Conservation (phyloP, 2,797 vertebrate species). For the Sebastes diploproa region DNA sequence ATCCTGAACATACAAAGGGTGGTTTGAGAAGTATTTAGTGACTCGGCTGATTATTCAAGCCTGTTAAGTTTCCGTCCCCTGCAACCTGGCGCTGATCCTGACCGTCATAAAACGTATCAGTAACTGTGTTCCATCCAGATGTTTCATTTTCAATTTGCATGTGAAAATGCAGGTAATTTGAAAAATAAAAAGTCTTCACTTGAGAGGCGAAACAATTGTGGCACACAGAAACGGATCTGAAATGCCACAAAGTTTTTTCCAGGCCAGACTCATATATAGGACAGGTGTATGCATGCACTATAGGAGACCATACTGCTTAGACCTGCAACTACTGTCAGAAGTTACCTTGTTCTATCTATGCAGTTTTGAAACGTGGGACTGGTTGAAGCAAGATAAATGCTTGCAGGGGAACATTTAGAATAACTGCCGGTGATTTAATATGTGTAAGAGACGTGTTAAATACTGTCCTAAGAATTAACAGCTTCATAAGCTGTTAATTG, state of each 20-base stretch:
- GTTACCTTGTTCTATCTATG: background rate
- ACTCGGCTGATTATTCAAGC: background rate
- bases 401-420: constrained; percentile 28
- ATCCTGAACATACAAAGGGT: background rate
- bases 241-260: background rate
- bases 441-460: constrained; percentile 33
- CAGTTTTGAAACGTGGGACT: constrained; percentile 5
- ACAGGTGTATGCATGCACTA: background rate
- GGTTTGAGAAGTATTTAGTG: background rate
- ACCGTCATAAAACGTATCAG: background rate
- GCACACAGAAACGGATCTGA: background rate
- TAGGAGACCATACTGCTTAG: background rate
- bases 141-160: background rate
- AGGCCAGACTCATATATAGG: background rate
- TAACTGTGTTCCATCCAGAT: background rate
- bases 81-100: background rate
- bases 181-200: background rate
- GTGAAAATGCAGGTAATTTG: background rate
- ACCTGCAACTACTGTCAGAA: background rate
- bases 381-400: constrained; percentile 31
- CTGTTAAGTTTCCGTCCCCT: background rate
- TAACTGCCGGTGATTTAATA: constrained; percentile 34
- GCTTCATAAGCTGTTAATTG: constrained; percentile 59
- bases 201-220: background rate
- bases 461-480: constrained; percentile 41